phyloP scores from a whole-genome alignment of 2,113 vertebrate species.

The Clarias magur region DNA sequence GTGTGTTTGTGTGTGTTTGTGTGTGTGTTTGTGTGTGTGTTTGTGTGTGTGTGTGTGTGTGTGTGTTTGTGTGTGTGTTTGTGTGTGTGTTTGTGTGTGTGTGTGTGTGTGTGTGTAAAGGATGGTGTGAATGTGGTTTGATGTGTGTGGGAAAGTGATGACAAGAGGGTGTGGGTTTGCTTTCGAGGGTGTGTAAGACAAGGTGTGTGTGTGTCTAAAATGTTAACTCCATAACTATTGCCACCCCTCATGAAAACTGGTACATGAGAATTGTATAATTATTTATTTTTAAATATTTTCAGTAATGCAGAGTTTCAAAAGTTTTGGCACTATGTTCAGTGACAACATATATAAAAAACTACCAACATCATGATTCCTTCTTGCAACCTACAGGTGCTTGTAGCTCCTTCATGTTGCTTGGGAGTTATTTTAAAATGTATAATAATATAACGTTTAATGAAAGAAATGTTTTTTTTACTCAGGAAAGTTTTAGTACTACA shows the following conservation, averaged over 20 bases:
- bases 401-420: neutral
- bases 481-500: too few species aligned
- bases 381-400: neutral
- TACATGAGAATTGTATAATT: neutral
- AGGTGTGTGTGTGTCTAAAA: neutral
- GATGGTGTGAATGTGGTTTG: neutral
- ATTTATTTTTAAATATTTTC: neutral
- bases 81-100: neutral
- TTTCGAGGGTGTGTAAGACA: neutral
- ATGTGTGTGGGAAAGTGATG: slow-evolving; percentile 16
- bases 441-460: too few species aligned
- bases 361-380: neutral
- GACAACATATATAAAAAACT: neutral
- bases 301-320: neutral
- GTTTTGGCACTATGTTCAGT: neutral
- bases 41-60: too few species aligned
- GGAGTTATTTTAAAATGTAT: too few species aligned
- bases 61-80: too few species aligned
- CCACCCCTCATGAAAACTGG: neutral
- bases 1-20: slow-evolving; percentile 23
- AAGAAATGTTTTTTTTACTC: too few species aligned
- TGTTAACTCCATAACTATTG: neutral
- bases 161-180: neutral
- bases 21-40: slow-evolving; percentile 35
- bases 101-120: neutral